A percentile compares a stretch with the other conserved stretches of the same genome.
phyloP scores from a whole-genome alignment of 2,888 invertebrate species.

The Philopedon plagiatum region DNA sequence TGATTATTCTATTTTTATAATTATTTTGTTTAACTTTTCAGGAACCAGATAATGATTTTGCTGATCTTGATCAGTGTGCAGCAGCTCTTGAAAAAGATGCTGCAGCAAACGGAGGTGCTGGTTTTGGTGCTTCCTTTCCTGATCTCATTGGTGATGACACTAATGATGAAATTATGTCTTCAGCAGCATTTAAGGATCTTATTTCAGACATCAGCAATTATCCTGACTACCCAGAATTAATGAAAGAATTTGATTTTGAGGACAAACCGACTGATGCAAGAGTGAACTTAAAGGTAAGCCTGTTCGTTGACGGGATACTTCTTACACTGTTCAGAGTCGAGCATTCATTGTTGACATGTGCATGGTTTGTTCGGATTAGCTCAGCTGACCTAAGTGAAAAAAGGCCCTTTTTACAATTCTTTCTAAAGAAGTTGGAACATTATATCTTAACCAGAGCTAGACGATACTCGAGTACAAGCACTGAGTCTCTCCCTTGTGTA shows the following conservation, averaged over 20 bases:
- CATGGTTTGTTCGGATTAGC: no score
- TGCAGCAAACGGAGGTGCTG: constrained; percentile 78
- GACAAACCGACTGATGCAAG: constrained; percentile 65
- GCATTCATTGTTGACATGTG: no score
- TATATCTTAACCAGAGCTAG: no score
- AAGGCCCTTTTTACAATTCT: no score
- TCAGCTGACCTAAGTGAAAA: no score
- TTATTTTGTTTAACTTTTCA: constrained; percentile 56
- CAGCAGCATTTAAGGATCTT: constrained; percentile 87
- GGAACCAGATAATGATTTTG: constrained; percentile 84
- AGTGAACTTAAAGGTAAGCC: constrained; percentile 22
- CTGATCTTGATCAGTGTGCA: constrained; percentile 88
- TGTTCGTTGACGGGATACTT: no score
- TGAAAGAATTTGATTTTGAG: constrained; percentile 86
- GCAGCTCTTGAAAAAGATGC: constrained; percentile 89
- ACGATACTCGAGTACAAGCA: no score
- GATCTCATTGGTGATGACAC: constrained; percentile 89
- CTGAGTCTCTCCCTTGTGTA: no score
- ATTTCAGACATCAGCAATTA: constrained; percentile 89
- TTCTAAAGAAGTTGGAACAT: no score
- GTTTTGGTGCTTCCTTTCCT: constrained; percentile 82
- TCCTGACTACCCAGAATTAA: constrained; percentile 77
- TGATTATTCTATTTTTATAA: no score
- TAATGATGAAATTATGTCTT: constrained; percentile 81
- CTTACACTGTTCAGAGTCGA: no score